A percentile compares a stretch with the other conserved stretches of the same genome.
These are phyloP conservation scores for Lochmaea crataegi DNA, from an alignment of 2,888 invertebrate species.

Conservation along the genomic window DNA sequence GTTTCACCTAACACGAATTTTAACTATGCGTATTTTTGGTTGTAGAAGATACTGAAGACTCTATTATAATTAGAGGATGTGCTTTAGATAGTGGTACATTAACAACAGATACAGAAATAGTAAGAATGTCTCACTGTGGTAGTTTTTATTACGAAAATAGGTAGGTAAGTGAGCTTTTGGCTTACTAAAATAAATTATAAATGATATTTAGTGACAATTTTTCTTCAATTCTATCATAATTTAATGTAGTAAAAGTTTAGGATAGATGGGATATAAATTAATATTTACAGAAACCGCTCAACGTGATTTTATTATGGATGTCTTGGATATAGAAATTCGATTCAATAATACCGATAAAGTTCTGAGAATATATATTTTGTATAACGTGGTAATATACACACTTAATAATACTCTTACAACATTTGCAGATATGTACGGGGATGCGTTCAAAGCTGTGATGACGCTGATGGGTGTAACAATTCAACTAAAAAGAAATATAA, in stretches of 20 bases:
- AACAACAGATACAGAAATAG: conserved; percentile 96
- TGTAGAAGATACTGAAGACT: conserved; percentile 82
- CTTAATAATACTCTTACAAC: too few relatives aligned
- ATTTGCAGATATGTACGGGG: conserved; percentile 84
- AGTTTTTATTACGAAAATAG: conserved; percentile 89
- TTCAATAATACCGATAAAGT: too few relatives aligned
- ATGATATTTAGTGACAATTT: too few relatives aligned
- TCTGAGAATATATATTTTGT: too few relatives aligned
- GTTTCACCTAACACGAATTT: background rate
- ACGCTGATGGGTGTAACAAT: conserved; percentile 89
- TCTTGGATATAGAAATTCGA: too few relatives aligned
- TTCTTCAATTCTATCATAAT: too few relatives aligned
- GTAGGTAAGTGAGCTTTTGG: conserved; percentile 68
- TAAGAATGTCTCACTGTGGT: conserved; percentile 97
- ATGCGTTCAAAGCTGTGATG: conserved; percentile 94
- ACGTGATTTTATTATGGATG: too few relatives aligned
- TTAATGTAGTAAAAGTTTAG: too few relatives aligned
- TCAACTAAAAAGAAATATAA: conserved; percentile 32
- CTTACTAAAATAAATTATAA: too few relatives aligned
- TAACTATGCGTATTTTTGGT: conserved; percentile 36
- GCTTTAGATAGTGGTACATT: conserved; percentile 95
- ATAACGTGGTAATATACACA: too few relatives aligned
- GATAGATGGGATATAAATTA: too few relatives aligned
- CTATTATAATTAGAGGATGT: conserved; percentile 91
- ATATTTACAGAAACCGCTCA: too few relatives aligned